A percentile compares a stretch with the other conserved stretches of the same genome.
phyloP scores from a whole-genome alignment of 2,113 vertebrate species.

The Leuciscus idus region DNA sequence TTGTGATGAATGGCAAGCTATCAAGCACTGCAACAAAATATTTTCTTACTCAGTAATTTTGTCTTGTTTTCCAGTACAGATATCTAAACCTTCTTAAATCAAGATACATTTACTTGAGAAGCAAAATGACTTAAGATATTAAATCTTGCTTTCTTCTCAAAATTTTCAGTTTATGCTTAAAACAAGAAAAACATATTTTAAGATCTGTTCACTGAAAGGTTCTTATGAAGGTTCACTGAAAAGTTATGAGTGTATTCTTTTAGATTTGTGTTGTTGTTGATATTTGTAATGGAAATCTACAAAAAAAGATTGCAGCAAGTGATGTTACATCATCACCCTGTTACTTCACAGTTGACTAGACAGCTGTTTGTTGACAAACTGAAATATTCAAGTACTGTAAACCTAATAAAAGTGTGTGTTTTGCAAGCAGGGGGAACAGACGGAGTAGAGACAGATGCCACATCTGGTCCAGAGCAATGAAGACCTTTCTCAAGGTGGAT shows the following conservation, averaged over 20 bases:
- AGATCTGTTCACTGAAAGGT: too few species aligned
- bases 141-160: too few species aligned
- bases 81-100: neutral
- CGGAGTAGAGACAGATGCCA: constrained; percentile 76
- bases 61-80: neutral
- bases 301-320: neutral
- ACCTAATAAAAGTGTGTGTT: constrained; percentile 64
- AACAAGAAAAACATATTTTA: too few species aligned
- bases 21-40: neutral
- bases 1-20: neutral
- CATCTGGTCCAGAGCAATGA: constrained; percentile 77
- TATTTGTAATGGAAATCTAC: neutral
- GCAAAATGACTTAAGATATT: too few species aligned
- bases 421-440: constrained; percentile 77
- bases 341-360: neutral
- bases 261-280: neutral
- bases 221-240: too few species aligned
- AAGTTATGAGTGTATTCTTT: neutral
- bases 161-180: too few species aligned
- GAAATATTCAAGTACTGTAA: constrained; percentile 4
- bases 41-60: neutral
- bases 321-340: neutral
- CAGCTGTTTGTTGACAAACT: neutral
- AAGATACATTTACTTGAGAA: too few species aligned
- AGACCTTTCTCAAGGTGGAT: constrained; percentile 55